phyloP scores from a whole-genome alignment of 2,113 vertebrate species.

The Oncorhynchus keta region DNA sequence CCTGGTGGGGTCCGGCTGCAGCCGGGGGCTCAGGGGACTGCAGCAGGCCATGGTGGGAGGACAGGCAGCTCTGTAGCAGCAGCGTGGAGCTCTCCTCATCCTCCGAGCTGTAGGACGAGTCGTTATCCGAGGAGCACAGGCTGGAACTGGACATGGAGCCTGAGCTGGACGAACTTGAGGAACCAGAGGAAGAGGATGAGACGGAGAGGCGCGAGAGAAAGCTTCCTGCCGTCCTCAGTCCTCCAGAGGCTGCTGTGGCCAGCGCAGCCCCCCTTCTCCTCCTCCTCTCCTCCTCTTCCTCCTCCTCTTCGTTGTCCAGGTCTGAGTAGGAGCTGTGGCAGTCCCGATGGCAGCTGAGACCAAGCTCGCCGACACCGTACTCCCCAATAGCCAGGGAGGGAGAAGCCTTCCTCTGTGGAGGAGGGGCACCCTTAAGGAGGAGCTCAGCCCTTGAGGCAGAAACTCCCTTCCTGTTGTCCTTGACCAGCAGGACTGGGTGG shows the following conservation, averaged over 20 bases:
- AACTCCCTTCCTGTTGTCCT: constrained; percentile 86
- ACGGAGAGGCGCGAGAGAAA: constrained; percentile 89
- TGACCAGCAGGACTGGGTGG: constrained; percentile 81
- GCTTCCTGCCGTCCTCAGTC: constrained; percentile 79
- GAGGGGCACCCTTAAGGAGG: constrained; percentile 80
- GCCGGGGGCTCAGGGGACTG: constrained; percentile 80
- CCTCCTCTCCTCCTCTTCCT: constrained; percentile 74
- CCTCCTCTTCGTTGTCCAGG: constrained; percentile 83
- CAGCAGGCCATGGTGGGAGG: constrained; percentile 84
- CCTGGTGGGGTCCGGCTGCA: constrained; percentile 67
- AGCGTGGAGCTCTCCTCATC: constrained; percentile 88
- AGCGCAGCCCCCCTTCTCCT: constrained; percentile 43
- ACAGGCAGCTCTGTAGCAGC: constrained; percentile 90
- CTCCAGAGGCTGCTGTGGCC: constrained; percentile 65
- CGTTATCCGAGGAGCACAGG: constrained; percentile 93
- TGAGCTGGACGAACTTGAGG: constrained; percentile 90
- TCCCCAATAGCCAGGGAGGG: constrained; percentile 62
- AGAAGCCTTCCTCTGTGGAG: constrained; percentile 80
- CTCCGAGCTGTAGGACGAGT: constrained; percentile 93
- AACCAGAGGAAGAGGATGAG: constrained; percentile 94
- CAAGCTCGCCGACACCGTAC: constrained; percentile 69
- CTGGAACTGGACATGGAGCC: constrained; percentile 93
- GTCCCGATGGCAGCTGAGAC: constrained; percentile 87
- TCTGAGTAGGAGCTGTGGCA: constrained; percentile 92
- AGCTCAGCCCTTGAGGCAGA: constrained; percentile 74